Conservation (phyloP, 2,888 invertebrate genomes). For the Pseudanteris insignis region DNA sequence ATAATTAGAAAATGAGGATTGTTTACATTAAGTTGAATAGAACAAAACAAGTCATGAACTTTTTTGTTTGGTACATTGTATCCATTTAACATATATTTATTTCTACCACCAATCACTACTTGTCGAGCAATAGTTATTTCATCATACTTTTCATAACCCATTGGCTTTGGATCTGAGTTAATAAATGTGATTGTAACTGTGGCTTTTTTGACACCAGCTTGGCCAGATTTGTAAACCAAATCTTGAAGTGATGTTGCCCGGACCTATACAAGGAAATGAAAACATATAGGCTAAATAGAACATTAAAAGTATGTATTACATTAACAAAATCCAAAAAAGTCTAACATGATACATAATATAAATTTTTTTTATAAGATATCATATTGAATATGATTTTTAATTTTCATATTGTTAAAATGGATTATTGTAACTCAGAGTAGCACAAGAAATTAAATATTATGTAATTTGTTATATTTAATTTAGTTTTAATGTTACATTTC, state of each 20-base stretch:
- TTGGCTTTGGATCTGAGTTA: constrained; percentile 83
- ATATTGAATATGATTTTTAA: no score
- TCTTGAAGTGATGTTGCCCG: constrained; percentile 91
- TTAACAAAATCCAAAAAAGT: no score
- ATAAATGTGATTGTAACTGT: constrained; percentile 96
- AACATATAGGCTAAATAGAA: no score
- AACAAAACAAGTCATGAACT: constrained; percentile 94
- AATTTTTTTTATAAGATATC: no score
- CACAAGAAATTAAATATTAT: no score
- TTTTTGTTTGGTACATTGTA: constrained; percentile 88
- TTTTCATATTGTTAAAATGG: no score
- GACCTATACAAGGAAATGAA: no score
- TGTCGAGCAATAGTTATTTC: constrained; percentile 94
- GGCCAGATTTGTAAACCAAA: constrained; percentile 96
- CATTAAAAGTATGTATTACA: no score
- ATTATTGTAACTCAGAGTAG: no score
- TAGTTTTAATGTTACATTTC: no score
- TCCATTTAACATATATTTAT: constrained; percentile 95
- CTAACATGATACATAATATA: no score
- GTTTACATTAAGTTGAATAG: constrained; percentile 97
- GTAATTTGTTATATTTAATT: no score
- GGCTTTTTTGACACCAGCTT: constrained; percentile 94
- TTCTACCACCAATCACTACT: constrained; percentile 87
- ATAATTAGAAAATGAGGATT: constrained; percentile 99
- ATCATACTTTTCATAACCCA: constrained; percentile 89